Evolutionary conservation across 30 jellyfish, hydroid and myxozoan species (phyloP).

Genomic region (Aurelia aurita): DNA sequence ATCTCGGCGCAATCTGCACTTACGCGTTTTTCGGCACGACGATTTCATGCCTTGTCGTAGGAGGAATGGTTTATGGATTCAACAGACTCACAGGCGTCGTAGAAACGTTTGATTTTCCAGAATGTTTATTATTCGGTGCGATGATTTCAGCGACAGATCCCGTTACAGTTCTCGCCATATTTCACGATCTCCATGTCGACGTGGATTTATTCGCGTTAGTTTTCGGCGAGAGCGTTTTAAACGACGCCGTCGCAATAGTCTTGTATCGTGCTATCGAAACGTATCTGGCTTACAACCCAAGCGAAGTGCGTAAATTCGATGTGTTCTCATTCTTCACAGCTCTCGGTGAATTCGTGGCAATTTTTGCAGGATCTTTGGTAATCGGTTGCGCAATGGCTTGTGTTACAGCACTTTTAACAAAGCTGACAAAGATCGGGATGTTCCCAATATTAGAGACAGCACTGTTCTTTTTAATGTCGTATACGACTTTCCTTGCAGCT

Average conservation of each 20-base stretch:
- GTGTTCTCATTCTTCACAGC: conserved; percentile 96
- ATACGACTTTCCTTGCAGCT: conserved; percentile 97
- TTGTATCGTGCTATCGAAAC: conserved; percentile 98
- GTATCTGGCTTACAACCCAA: conserved; percentile 96
- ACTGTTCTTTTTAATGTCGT: conserved; percentile 96
- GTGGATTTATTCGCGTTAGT: conserved; percentile 97
- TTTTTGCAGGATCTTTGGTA: conserved; percentile 95
- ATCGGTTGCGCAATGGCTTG: conserved; percentile 98
- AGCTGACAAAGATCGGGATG: conserved; percentile 99
- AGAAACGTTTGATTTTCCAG: conserved; percentile 97
- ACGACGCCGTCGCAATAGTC: conserved; percentile 99
- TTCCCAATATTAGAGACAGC: conserved; percentile 99
- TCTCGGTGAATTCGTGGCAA: conserved; percentile 94
- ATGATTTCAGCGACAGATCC: conserved; percentile 99
- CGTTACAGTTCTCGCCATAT: conserved; percentile 97
- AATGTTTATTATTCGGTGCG: conserved; percentile 98
- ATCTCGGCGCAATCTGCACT: conserved; percentile 98
- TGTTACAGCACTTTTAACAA: conserved; percentile 94
- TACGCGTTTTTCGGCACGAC: conserved; percentile 99
- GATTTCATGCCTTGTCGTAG: conserved; percentile 93
- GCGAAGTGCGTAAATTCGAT: conserved; percentile 95
- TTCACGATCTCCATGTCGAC: conserved; percentile 98
- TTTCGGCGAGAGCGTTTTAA: conserved; percentile 99
- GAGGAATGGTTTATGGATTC: conserved; percentile 88
- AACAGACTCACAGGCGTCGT: conserved; percentile 89